Evolutionary conservation across 1,140 invertebrate genomes (phyloP).

Genomic region (Micrasema longulum): DNA sequence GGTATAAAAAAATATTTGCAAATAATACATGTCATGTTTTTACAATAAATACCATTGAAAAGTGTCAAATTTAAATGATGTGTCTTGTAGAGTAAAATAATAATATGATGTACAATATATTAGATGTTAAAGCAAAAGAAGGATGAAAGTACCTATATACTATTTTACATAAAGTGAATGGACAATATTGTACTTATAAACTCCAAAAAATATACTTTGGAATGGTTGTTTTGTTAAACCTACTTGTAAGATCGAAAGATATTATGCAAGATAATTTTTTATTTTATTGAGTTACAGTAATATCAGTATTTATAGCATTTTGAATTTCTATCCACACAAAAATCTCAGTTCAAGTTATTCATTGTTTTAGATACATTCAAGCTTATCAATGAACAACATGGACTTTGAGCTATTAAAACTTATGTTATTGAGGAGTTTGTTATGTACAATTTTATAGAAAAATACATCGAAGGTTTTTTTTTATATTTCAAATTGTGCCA

Average conservation of each 20-base stretch:
- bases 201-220: neutral
- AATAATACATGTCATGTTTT: neutral
- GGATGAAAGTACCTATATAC: neutral
- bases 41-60: neutral
- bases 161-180: slow-evolving; percentile 8
- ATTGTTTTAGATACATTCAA: too few relatives aligned
- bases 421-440: too few relatives aligned
- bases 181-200: slow-evolving; percentile 5
- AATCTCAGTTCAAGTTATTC: too few relatives aligned
- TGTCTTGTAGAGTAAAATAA: neutral
- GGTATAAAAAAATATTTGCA: neutral
- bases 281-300: neutral
- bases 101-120: neutral
- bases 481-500: too few relatives aligned
- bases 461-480: too few relatives aligned
- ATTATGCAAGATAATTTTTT: neutral
- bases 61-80: neutral
- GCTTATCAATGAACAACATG: too few relatives aligned
- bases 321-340: neutral
- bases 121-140: neutral
- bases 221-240: neutral
- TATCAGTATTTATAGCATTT: neutral
- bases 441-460: too few relatives aligned
- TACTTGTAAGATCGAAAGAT: neutral
- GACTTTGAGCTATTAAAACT: too few relatives aligned